These are phyloP conservation scores for Danionella dracula DNA, from an alignment of 2,797 vertebrate species.

Conservation along the genomic window DNA sequence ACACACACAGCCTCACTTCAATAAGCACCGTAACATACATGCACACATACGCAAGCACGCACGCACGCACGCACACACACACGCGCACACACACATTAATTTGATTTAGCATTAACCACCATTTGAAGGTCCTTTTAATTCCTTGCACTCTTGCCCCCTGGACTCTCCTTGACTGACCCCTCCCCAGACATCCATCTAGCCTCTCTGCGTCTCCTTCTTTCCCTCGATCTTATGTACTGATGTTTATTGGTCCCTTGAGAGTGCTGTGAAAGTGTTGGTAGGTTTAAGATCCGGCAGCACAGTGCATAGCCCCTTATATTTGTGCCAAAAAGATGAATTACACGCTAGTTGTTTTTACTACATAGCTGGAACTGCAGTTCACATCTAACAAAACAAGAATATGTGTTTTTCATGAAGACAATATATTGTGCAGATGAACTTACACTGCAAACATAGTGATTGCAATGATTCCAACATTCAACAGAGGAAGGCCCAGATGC, in stretches of 20 bases:
- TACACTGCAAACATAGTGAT: no score
- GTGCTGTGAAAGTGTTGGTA: constrained; percentile 9
- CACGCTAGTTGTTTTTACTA: not conserved
- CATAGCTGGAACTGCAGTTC: not conserved
- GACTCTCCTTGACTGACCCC: not conserved
- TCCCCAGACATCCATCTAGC: constrained; percentile 1
- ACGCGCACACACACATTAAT: constrained; percentile 44
- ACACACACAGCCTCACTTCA: constrained; percentile 21
- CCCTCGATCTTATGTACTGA: not conserved
- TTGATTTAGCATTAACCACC: constrained; percentile 8
- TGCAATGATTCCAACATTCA: no score
- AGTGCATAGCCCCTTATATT: constrained; percentile 3
- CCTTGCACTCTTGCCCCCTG: constrained; percentile 2
- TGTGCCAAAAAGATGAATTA: constrained; percentile 3
- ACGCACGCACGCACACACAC: constrained; percentile 31
- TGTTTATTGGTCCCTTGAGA: constrained; percentile 27
- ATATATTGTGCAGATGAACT: no score
- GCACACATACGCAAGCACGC: constrained; percentile 34
- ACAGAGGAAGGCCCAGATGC: no score
- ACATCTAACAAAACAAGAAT: no score
- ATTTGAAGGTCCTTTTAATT: constrained; percentile 29
- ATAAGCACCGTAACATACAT: constrained; percentile 30
- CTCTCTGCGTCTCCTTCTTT: not conserved
- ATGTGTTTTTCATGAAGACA: no score
- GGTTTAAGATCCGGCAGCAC: not conserved